Evolutionary conservation across 2,888 invertebrate genomes (phyloP).

Genomic region (Panopea generosa): DNA sequence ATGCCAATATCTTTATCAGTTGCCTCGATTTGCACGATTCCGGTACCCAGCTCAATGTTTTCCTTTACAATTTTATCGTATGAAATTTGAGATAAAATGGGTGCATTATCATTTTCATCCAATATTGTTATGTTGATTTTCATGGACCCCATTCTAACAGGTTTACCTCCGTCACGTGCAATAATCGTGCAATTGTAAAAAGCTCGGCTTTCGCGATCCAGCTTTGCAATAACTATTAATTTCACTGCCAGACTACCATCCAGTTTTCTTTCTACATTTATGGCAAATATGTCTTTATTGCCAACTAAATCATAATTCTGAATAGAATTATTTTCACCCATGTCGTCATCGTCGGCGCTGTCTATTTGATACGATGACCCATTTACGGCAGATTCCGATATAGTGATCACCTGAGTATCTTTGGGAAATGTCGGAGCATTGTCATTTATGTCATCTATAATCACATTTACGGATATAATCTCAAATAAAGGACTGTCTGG

Average conservation of each 20-base stretch:
- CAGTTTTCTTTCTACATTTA: slow-evolving; percentile 68
- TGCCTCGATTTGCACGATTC: slow-evolving; percentile 87
- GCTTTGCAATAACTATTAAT: slow-evolving; percentile 66
- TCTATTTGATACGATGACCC: slow-evolving; percentile 61
- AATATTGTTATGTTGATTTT: slow-evolving; percentile 69
- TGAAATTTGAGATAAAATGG: slow-evolving; percentile 59
- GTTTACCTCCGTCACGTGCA: slow-evolving; percentile 74
- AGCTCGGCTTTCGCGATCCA: slow-evolving; percentile 73
- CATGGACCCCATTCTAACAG: slow-evolving; percentile 64
- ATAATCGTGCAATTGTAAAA: slow-evolving; percentile 71
- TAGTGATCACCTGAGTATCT: slow-evolving; percentile 59
- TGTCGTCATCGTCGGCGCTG: slow-evolving; percentile 73
- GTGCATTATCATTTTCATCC: slow-evolving; percentile 77
- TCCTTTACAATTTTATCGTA: slow-evolving; percentile 71
- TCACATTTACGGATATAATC: slow-evolving; percentile 69
- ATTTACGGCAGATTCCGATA: slow-evolving; percentile 68
- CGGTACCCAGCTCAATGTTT: slow-evolving; percentile 51
- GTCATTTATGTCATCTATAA: slow-evolving; percentile 74
- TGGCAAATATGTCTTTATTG: slow-evolving; percentile 64
- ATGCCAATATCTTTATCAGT: slow-evolving; percentile 71
- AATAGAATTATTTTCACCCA: slow-evolving; percentile 70
- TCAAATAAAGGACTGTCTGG: slow-evolving; percentile 61
- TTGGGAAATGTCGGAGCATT: slow-evolving; percentile 71
- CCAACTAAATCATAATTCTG: slow-evolving; percentile 73
- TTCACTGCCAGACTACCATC: slow-evolving; percentile 75